Evolutionary conservation across 2,113 vertebrate species (phyloP).

Genomic region (Cnemophilus loriae): DNA sequence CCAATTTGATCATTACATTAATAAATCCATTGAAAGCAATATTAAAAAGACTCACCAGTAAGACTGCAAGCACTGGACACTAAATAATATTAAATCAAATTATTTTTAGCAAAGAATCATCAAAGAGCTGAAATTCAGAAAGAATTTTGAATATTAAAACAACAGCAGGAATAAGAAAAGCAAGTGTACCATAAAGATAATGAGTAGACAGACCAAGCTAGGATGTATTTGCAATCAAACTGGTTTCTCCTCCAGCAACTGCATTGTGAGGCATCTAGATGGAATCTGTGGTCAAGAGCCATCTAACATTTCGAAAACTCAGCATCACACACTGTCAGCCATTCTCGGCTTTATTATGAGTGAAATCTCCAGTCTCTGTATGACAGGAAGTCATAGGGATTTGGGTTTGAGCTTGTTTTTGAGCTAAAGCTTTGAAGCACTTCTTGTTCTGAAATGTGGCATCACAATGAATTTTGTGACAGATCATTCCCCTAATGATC

Average conservation of each 20-base stretch:
- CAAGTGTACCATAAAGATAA: not conserved
- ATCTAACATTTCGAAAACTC: slow-evolving; percentile 9
- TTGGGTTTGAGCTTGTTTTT: slow-evolving; percentile 1
- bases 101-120: not conserved
- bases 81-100: not conserved
- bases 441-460: slow-evolving; percentile 8
- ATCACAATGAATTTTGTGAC: not conserved
- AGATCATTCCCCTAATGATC: slow-evolving; percentile 40
- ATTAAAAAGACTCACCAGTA: not conserved
- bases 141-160: not conserved
- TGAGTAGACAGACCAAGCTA: not conserved
- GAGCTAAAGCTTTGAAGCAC: slow-evolving; percentile 27
- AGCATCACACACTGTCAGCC: not conserved
- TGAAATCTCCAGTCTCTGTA: not conserved
- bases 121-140: not conserved
- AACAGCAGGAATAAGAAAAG: not conserved
- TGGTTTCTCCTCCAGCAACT: not conserved
- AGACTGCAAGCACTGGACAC: not conserved
- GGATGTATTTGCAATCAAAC: not conserved
- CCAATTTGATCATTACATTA: not conserved
- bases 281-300: not conserved
- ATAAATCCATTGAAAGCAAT: not conserved
- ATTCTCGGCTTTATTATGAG: not conserved
- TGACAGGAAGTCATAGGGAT: not conserved
- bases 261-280: not conserved